Evolutionary conservation across 2,113 vertebrate genomes (phyloP).

Genomic region (Amphiprion ocellaris): DNA sequence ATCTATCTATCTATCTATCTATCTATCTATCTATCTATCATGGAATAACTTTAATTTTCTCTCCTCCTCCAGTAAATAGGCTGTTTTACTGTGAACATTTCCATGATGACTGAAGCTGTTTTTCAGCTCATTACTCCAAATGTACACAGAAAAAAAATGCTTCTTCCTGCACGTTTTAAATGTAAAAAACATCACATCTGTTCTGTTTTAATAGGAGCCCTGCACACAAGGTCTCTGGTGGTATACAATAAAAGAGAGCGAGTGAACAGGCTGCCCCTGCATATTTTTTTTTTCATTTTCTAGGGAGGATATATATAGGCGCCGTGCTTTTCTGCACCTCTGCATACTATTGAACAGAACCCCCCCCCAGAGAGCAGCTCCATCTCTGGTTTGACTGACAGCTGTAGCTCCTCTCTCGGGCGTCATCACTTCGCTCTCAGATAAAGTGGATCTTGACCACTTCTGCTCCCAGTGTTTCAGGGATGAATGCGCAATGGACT

Average conservation of each 20-base stretch:
- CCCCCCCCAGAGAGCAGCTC: constrained; percentile 43
- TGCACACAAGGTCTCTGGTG: constrained; percentile 47
- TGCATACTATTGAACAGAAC: constrained; percentile 50
- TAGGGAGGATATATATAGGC: constrained; percentile 45
- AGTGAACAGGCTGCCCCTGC: constrained; percentile 54
- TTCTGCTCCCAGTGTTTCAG: constrained; percentile 14
- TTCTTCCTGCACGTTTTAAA: constrained; percentile 1
- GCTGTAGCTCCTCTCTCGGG: constrained; percentile 46
- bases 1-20: constrained; percentile 40
- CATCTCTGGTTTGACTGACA: constrained; percentile 65
- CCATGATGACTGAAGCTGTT: not conserved
- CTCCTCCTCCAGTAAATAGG: not conserved
- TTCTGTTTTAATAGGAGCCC: constrained; percentile 47
- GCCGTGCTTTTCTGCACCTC: constrained; percentile 55
- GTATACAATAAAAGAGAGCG: constrained; percentile 50
- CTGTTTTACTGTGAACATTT: not conserved
- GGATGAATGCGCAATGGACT: constrained; percentile 11
- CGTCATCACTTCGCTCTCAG: constrained; percentile 43
- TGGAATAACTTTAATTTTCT: not conserved
- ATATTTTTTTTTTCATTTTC: constrained; percentile 31
- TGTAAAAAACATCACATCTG: constrained; percentile 36
- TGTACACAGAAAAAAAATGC: not conserved
- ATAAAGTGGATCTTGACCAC: constrained; percentile 29
- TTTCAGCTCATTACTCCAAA: not conserved
- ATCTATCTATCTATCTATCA: constrained; percentile 26